Base-by-base conservation (phyloP, 2,888 invertebrate genomes). In the Hirtodrosophila cameraria region DNA sequence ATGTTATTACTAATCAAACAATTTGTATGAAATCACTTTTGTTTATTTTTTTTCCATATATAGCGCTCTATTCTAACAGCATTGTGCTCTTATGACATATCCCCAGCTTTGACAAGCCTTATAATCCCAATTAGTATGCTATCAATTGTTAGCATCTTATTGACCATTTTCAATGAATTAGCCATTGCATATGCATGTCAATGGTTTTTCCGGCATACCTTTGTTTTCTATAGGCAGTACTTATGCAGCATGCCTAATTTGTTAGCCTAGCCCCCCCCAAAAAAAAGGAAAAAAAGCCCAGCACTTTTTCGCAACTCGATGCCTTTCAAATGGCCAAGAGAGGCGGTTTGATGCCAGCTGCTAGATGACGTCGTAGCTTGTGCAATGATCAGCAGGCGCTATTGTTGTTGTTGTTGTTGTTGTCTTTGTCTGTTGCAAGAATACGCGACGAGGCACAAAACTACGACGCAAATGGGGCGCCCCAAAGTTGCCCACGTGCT, bases 401-500 rank as follows among this genome's bases (percentile, higher is more conserved):
- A 25, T 41, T 28, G 25, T n/a, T 43, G 25, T 23, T 49, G 36
- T 33, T 25, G 15, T 36, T 38, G 20, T 28, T 41, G 38, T 38
- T 45, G 33, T 4, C 16, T 25, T 23, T 46, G 67, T 39, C 62
- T 69, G 59, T 85, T 65, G 78, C 83, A 75, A 79, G 84, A 80
- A 80, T 70, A 63, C 53, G 74, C 76, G 36, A 54, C 41, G 52
- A 33, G 36, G 33, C 41, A 28, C n/a, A n/a, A n/a, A n/a, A n/a
- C n/a, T n/a, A 58, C 23, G 38, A 30, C 15, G 11, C 41, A 41
- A 50, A 54, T 53, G 35, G 52, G 50, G 60, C 62, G 58, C 52
- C 59, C 54, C 60, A 57, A 66, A 66, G 48, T 70, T 67, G 82
- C 83, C 87, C 82, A 86, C 87, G 87, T 82, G 85, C 82, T 72